Conservation (phyloP, 2,113 vertebrate species). For the Eudyptes chrysolophus region DNA sequence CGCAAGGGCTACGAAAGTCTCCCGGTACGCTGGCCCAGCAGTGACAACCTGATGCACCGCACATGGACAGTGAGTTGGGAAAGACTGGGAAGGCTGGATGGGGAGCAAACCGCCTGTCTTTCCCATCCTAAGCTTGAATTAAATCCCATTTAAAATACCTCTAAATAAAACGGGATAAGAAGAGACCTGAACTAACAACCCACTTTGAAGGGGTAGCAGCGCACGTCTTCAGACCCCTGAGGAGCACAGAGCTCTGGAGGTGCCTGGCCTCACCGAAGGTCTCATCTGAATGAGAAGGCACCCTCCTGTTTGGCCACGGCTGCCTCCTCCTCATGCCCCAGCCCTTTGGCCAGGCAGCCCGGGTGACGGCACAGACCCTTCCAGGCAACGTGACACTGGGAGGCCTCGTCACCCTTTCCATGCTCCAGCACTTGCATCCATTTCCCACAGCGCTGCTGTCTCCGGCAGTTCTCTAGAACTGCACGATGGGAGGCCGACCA, state of each 20-base stretch:
- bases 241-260: not conserved
- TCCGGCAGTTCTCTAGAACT: accelerated
- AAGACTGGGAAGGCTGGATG: not conserved
- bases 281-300: not conserved
- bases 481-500: accelerated
- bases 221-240: not conserved
- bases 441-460: not conserved
- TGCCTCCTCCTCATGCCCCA: not conserved
- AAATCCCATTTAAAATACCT: not conserved
- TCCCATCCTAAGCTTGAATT: not conserved
- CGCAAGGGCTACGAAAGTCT: not conserved
- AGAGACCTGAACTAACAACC: not conserved
- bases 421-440: not conserved
- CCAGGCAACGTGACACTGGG: not conserved
- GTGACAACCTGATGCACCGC: not conserved
- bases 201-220: not conserved
- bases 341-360: not conserved
- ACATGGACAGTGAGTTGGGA: not conserved
- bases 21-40: not conserved
- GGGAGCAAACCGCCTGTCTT: not conserved
- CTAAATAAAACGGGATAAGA: not conserved
- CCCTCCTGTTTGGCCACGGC: accelerated
- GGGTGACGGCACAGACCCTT: not conserved
- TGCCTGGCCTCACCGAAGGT: accelerated
- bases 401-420: not conserved